Evolutionary conservation across 2,888 invertebrate species (phyloP).

Genomic region (Aricia artaxerxes): DNA sequence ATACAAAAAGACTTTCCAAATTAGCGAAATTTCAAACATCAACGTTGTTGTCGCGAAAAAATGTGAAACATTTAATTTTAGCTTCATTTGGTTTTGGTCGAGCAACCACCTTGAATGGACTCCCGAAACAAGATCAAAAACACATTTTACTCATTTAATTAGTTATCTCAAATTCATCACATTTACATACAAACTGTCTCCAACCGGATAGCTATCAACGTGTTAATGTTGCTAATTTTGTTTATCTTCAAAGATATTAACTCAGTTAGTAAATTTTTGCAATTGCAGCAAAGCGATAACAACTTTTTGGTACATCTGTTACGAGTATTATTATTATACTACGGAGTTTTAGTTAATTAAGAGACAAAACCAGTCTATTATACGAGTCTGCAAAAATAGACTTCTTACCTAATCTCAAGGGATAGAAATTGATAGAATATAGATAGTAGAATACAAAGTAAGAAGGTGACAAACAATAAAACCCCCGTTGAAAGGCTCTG

Average conservation of each 20-base stretch:
- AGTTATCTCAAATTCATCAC: slow-evolving; percentile 25
- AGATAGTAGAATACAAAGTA: too few relatives aligned
- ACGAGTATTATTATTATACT: neutral
- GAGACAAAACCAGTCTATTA: too few relatives aligned
- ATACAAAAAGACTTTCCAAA: neutral
- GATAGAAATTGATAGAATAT: too few relatives aligned
- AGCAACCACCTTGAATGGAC: neutral
- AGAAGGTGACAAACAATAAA: neutral
- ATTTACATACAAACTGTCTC: slow-evolving; percentile 23
- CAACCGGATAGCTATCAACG: neutral
- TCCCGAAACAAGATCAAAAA: slow-evolving; percentile 25
- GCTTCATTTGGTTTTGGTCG: neutral
- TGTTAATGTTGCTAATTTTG: neutral
- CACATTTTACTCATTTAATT: slow-evolving; percentile 24
- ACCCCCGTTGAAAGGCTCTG: neutral
- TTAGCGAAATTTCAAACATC: neutral
- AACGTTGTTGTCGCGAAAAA: neutral
- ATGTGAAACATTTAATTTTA: neutral
- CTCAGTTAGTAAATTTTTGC: neutral
- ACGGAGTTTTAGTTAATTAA: too few relatives aligned
- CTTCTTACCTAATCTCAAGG: too few relatives aligned
- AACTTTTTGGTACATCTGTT: neutral
- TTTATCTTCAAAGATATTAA: neutral
- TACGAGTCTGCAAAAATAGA: too few relatives aligned
- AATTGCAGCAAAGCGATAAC: neutral